Base-by-base conservation (phyloP, 64 coral and sea anemone species). In the Montipora capricornis region DNA sequence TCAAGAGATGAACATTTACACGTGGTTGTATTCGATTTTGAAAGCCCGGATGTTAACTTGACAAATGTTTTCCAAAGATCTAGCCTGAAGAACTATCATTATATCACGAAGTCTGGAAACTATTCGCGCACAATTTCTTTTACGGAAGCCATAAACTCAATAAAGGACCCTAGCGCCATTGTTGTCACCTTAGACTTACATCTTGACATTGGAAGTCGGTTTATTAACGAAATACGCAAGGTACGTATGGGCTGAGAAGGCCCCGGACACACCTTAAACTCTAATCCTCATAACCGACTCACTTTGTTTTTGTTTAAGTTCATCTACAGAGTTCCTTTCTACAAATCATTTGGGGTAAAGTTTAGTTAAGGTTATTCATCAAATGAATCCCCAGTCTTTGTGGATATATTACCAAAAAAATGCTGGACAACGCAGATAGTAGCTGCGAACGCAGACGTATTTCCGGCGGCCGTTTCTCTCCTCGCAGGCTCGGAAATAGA, bases 11-110 rank as follows among this genome's bases (percentile, higher is more conserved):
- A 85, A 37, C 78, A 93, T 44, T 26, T 98, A 48, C 79, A 93
- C 46, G 87, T 88, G 15, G 75, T 95, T n/a, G 88, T 98, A 8
- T 93, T 93, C 74, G 90, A 95, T 20, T 95, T 90, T 22, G 50
- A 91, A 15, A 95, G 96, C 44, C 48, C 69, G 0, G 96, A 98
- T 62, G 90, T 93, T 59, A 76, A 98, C 77, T 70, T 98, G 11
- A 80, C 80, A 20, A 11, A 53, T 0, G 62, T 16, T 48, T 19
- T 52, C 1, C 52, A 47, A 68, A 91, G 89, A 84, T 75, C 44
- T 13, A 82, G 13, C 37, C 44, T 82, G 48, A 71, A 45, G 77
- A 73, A 92, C 17, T 51, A 73, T 47, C 15, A 81, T 64, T 64
- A 12, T 82, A 45, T 59, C 78, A 14, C 77, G 68, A 44, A 91